A percentile compares a stretch with the other conserved stretches of the same genome.
Conservation (phyloP, 2,888 invertebrate species). For the Phengaris arion region DNA sequence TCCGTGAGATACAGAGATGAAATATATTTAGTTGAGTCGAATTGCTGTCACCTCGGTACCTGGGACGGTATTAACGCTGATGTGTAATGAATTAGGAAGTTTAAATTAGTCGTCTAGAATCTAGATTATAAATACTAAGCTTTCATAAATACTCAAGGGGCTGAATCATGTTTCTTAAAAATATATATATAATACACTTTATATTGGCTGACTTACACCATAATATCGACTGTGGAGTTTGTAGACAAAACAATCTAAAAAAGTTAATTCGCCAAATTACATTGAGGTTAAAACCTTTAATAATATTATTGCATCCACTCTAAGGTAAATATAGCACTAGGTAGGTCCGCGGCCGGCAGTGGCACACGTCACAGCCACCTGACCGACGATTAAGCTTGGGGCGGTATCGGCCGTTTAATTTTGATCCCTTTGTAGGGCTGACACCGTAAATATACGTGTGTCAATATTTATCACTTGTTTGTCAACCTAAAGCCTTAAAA, state of each 20-base stretch:
- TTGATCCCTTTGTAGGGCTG: conserved; percentile 43
- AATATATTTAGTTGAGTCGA: conserved; percentile 20
- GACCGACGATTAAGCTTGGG: conserved; percentile 65
- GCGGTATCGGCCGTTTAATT: conserved; percentile 55
- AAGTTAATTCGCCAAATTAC: too few species aligned
- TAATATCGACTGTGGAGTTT: too few species aligned
- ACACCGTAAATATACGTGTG: conserved; percentile 14
- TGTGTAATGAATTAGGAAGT: not conserved
- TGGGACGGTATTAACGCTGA: not conserved
- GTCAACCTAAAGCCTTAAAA: not conserved
- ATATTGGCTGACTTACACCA: too few species aligned
- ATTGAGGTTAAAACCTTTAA: too few species aligned
- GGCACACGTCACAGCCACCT: conserved; percentile 60
- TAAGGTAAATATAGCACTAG: conserved; percentile 52
- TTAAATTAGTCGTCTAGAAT: not conserved
- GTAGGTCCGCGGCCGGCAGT: conserved; percentile 40
- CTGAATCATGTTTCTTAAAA: too few species aligned
- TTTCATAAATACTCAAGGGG: too few species aligned
- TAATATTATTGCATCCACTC: not conserved
- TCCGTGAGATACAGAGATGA: conserved; percentile 4
- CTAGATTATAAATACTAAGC: too few species aligned
- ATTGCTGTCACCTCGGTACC: not conserved
- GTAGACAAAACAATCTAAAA: too few species aligned
- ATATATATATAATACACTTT: too few species aligned
- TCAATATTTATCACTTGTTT: not conserved